Conservation (phyloP, 2,113 vertebrate genomes). For the Brachypodius melanocephalos region DNA sequence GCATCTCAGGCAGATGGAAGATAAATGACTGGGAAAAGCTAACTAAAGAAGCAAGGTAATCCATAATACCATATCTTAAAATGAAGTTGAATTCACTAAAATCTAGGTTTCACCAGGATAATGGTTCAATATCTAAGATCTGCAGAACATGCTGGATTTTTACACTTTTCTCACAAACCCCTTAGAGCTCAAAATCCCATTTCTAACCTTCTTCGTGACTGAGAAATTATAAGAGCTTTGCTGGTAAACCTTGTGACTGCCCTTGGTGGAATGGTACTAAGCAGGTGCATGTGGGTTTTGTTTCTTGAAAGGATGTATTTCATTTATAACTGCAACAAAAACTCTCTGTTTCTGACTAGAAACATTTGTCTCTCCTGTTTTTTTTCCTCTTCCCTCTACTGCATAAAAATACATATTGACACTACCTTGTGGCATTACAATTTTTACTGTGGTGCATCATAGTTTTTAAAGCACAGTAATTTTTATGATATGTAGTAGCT, state of each 20-base stretch:
- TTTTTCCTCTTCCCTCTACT: not conserved
- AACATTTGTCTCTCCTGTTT: not conserved
- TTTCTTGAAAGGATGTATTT: not conserved
- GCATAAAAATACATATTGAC: not conserved
- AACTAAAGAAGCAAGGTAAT: not conserved
- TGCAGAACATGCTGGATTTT: not conserved
- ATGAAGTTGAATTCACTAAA: not conserved
- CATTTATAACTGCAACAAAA: not conserved
- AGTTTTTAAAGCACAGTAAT: not conserved
- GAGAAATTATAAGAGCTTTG: not conserved
- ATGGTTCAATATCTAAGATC: not conserved
- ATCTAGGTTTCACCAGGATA: not conserved
- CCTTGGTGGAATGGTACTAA: not conserved
- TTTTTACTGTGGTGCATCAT: not conserved
- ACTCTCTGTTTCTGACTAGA: not conserved
- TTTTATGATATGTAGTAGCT: constrained; percentile 26
- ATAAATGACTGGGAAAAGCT: not conserved
- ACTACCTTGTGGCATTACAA: constrained; percentile 7
- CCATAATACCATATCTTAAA: not conserved
- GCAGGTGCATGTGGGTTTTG: not conserved
- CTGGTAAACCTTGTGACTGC: not conserved
- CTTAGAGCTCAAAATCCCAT: not conserved
- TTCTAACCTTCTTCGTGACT: not conserved
- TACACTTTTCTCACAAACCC: not conserved
- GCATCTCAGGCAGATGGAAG: not conserved